A percentile compares a stretch with the other conserved stretches of the same genome.
Evolutionary conservation across 37 sponge, comb jelly and placozoan species (phyloP).

Genomic region (Hormiphora californensis): DNA sequence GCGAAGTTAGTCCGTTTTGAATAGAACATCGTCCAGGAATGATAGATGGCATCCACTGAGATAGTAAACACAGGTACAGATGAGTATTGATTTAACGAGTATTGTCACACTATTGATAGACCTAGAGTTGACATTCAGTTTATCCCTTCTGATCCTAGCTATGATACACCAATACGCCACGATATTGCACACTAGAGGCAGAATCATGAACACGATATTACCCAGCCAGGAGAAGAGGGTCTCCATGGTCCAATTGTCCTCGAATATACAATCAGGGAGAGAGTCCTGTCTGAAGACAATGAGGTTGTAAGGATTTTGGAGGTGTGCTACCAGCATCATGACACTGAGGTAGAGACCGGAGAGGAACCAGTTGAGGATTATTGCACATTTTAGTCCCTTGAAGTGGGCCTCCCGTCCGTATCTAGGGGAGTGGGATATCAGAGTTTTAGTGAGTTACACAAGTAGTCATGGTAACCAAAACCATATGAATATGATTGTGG

Average conservation of each 20-base stretch:
- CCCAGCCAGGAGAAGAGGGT: background rate
- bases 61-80: background rate
- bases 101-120: conserved; percentile 8
- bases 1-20: too few species aligned
- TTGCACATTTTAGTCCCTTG: background rate
- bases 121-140: too few species aligned
- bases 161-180: background rate
- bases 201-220: background rate
- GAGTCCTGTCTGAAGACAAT: background rate
- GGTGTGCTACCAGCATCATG: background rate
- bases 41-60: conserved; percentile 26
- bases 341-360: background rate
- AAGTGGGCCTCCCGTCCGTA: background rate
- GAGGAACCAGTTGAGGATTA: background rate
- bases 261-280: background rate
- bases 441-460: background rate
- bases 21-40: too few species aligned
- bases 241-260: background rate
- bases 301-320: background rate
- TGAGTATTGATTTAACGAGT: background rate
- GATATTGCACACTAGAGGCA: background rate
- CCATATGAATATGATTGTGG: background rate
- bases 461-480: background rate
- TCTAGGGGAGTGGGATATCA: background rate
- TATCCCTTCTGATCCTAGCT: background rate